These are phyloP conservation scores for Ancistrus triradiatus DNA, from an alignment of 2,113 vertebrate genomes.

Conservation along the genomic window DNA sequence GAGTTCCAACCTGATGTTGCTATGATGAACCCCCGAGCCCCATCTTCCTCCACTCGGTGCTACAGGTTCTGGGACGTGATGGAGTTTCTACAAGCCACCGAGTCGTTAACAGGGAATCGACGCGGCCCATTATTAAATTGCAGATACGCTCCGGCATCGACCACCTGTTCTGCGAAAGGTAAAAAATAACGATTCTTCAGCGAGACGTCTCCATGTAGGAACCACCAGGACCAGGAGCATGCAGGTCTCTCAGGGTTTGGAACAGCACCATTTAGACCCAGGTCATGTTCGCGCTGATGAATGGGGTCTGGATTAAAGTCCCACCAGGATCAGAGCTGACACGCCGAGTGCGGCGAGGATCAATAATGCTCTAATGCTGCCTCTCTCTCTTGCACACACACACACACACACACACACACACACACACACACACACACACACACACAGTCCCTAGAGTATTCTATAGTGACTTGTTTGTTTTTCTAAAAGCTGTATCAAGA, in stretches of 20 bases:
- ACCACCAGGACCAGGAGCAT: background rate
- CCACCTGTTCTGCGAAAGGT: background rate
- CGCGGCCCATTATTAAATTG: constrained; percentile 19
- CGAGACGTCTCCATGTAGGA: constrained; percentile 18
- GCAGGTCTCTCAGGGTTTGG: constrained; percentile 18
- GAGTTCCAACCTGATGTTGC: too few species aligned
- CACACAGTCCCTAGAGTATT: background rate
- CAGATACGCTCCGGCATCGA: constrained; percentile 15
- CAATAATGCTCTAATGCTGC: constrained; percentile 17
- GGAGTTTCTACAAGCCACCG: background rate
- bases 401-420: background rate
- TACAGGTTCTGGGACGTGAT: background rate
- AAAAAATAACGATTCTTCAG: constrained; percentile 23
- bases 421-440: constrained; percentile 1
- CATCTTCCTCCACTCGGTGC: too few species aligned
- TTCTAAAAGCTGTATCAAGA: too few species aligned
- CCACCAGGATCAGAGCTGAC: constrained; percentile 21
- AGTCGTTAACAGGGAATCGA: constrained; percentile 12
- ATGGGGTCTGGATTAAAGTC: constrained; percentile 25
- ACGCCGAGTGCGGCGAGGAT: constrained; percentile 18
- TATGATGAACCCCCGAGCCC: too few species aligned
- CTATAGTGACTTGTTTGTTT: background rate
- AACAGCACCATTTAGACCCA: constrained; percentile 24
- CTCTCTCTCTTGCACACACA: background rate
- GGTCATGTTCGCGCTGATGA: constrained; percentile 23